Evolutionary conservation across 2,888 invertebrate species (phyloP).

Genomic region (Meloe dianella): DNA sequence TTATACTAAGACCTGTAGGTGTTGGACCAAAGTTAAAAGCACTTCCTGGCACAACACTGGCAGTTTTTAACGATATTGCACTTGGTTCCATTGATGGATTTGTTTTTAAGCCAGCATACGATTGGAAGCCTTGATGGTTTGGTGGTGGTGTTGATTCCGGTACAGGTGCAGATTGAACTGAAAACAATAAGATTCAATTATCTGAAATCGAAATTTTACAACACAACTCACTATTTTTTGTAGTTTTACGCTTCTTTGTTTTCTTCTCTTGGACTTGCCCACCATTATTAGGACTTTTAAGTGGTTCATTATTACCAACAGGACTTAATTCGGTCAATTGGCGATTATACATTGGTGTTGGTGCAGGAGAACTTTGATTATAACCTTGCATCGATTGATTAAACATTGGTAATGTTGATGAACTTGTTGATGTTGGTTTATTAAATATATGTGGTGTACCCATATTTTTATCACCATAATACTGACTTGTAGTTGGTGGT

Average conservation of each 20-base stretch:
- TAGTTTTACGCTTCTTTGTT: constrained; percentile 47
- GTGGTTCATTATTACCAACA: constrained; percentile 37
- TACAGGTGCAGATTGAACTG: constrained; percentile 28
- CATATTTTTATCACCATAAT: constrained; percentile 56
- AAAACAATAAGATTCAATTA: constrained; percentile 20
- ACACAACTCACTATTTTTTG: constrained; percentile 38
- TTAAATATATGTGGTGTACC: constrained; percentile 51
- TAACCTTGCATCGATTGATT: constrained; percentile 54
- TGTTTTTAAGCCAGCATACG: constrained; percentile 64
- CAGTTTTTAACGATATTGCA: constrained; percentile 69
- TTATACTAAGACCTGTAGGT: constrained; percentile 64
- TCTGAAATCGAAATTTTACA: not conserved
- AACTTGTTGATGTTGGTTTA: constrained; percentile 50
- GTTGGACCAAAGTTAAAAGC: constrained; percentile 84
- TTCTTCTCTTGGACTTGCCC: constrained; percentile 47
- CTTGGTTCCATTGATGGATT: constrained; percentile 53
- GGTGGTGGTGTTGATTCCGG: constrained; percentile 32
- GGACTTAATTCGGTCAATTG: constrained; percentile 49
- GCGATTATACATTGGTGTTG: constrained; percentile 49
- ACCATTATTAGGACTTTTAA: constrained; percentile 18
- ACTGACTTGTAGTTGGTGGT: constrained; percentile 53
- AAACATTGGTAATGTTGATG: constrained; percentile 53
- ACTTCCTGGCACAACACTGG: constrained; percentile 78
- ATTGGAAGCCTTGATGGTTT: constrained; percentile 64
- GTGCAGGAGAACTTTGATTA: constrained; percentile 48